A percentile compares a stretch with the other conserved stretches of the same genome.
These are phyloP conservation scores for Drosophila paucipuncta DNA, from an alignment of 2,888 invertebrate species.

Conservation along the genomic window DNA sequence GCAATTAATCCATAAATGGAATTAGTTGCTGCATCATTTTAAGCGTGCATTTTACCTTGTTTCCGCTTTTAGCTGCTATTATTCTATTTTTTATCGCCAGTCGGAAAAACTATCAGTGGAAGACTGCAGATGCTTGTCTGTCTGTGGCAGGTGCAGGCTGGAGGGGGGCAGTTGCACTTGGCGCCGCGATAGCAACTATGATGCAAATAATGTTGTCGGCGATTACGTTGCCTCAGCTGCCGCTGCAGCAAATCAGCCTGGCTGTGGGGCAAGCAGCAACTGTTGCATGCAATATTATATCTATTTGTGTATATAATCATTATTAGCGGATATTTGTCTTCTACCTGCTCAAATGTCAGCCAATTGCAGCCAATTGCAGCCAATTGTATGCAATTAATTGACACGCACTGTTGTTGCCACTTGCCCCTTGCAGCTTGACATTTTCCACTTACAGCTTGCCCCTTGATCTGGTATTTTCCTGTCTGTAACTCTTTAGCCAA, in stretches of 20 bases:
- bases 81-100: slow-evolving; percentile 7
- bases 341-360: not conserved
- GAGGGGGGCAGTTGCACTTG: not conserved
- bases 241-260: slow-evolving; percentile 23
- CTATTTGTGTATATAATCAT: not conserved
- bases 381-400: not conserved
- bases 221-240: slow-evolving; percentile 34
- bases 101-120: slow-evolving; percentile 4
- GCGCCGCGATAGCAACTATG: slow-evolving; percentile 17
- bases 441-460: not conserved
- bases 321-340: not conserved
- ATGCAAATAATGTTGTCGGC: slow-evolving; percentile 51
- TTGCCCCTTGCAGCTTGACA: not conserved
- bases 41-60: slow-evolving; percentile 43
- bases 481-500: slow-evolving; percentile 1
- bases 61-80: slow-evolving; percentile 13
- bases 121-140: slow-evolving; percentile 6
- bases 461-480: not conserved
- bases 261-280: slow-evolving; percentile 13
- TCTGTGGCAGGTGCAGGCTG: not conserved
- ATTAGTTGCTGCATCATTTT: slow-evolving; percentile 47
- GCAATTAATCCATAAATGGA: slow-evolving; percentile 62
- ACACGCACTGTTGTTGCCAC: not conserved
- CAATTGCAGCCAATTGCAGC: not conserved
- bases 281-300: slow-evolving; percentile 6